Evolutionary conservation across 2,797 vertebrate genomes (phyloP).

Genomic region (Threskiornis aethiopicus): DNA sequence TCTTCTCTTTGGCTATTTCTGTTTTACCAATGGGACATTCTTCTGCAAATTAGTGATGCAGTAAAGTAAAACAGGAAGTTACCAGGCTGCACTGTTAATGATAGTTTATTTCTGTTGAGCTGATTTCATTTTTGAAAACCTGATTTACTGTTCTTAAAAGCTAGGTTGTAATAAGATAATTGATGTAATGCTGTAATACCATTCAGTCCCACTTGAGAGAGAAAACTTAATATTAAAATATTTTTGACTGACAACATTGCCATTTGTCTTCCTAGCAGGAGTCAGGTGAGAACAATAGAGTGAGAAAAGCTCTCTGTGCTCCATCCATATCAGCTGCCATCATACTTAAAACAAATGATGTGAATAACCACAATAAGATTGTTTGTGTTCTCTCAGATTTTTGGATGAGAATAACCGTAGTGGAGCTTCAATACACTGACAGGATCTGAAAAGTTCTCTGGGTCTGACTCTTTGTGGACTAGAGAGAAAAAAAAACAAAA

Average conservation of each 20-base stretch:
- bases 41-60: not conserved
- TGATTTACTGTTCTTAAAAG: not conserved
- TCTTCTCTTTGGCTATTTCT: not conserved
- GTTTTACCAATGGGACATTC: not conserved
- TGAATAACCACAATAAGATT: not conserved
- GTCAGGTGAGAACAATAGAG: not conserved
- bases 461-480: not conserved
- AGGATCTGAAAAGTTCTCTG: not conserved
- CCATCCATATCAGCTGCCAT: not conserved
- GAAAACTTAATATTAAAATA: conserved; percentile 5
- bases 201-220: not conserved
- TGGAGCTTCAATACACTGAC: not conserved
- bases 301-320: not conserved
- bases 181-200: not conserved
- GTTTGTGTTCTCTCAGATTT: not conserved
- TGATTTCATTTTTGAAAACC: not conserved
- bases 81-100: not conserved
- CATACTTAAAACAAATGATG: not conserved
- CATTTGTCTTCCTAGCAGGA: conserved; percentile 19
- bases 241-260: conserved; percentile 27
- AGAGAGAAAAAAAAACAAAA: not conserved
- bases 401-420: not conserved
- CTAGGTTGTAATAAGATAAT: not conserved
- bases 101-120: not conserved
- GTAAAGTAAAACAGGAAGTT: not conserved